These are phyloP conservation scores for Rhodeus uyekii DNA, from an alignment of 2,797 vertebrate genomes.

Conservation along the genomic window DNA sequence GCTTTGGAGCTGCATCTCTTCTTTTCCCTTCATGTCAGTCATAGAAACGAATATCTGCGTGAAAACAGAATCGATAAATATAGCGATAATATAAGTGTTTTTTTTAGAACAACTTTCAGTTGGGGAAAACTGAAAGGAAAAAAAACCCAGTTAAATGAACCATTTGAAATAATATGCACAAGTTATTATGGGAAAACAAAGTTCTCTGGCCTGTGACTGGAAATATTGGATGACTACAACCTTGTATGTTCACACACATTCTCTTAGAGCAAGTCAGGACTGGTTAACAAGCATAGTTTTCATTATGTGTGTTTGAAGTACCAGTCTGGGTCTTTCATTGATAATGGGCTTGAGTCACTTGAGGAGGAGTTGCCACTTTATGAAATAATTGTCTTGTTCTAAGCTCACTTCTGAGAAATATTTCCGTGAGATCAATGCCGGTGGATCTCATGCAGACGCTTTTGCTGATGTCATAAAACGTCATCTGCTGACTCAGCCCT, in stretches of 20 bases:
- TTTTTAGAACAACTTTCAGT: neutral
- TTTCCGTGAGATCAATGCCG: neutral
- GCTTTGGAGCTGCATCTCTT: neutral
- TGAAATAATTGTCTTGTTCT: neutral
- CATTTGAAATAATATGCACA: neutral
- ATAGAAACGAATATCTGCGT: neutral
- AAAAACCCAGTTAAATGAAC: no score
- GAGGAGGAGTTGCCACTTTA: neutral
- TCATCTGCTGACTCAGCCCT: neutral
- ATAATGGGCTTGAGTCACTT: neutral
- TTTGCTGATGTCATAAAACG: neutral
- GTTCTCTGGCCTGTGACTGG: slow-evolving; percentile 34
- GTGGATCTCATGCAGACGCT: neutral
- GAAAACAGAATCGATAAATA: neutral
- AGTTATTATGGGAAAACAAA: neutral
- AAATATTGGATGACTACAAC: slow-evolving; percentile 30
- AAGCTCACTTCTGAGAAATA: neutral
- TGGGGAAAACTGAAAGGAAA: no score
- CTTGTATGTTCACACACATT: neutral
- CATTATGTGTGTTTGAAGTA: slow-evolving; percentile 18
- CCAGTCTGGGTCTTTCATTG: neutral
- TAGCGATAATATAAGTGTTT: neutral
- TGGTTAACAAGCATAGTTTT: slow-evolving; percentile 1
- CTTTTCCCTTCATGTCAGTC: neutral
- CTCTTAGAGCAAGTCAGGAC: neutral